Conservation (phyloP, 2,888 invertebrate species). For the Strigamia transsilvanica region DNA sequence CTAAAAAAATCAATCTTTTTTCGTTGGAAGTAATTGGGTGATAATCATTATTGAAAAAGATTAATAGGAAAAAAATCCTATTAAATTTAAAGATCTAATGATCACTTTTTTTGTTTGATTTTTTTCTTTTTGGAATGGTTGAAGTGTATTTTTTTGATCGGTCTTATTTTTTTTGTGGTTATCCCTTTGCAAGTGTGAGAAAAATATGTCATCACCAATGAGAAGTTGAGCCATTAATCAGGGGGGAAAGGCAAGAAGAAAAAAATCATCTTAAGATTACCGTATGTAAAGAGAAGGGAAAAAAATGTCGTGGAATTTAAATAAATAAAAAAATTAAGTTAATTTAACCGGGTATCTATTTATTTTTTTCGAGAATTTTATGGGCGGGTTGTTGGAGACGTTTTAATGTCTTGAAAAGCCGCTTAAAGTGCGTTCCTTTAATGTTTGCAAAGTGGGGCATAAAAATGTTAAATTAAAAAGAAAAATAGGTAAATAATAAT, state of each 20-base stretch:
- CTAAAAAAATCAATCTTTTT: not conserved
- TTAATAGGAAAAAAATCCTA: not conserved
- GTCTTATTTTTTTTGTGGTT: not conserved
- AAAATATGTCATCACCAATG: conserved; percentile 43
- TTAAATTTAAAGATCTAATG: conserved; percentile 8
- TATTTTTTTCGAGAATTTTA: not conserved
- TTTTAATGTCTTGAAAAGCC: not conserved
- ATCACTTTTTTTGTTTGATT: not conserved
- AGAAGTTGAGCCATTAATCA: conserved; percentile 42
- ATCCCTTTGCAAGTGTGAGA: conserved; percentile 35
- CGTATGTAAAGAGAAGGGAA: not conserved
- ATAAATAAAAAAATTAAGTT: conserved; percentile 7
- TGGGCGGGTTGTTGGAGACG: not conserved
- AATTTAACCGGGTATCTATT: not conserved
- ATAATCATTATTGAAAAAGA: not conserved
- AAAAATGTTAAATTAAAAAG: not conserved
- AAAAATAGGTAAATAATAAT: not conserved
- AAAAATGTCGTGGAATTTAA: not conserved
- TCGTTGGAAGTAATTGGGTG: not conserved
- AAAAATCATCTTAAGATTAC: conserved; percentile 1
- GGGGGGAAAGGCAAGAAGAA: not conserved
- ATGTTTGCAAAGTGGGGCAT: not conserved
- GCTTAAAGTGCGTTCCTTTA: not conserved
- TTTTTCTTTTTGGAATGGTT: not conserved
- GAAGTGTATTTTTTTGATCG: too few relatives aligned